phyloP scores from a whole-genome alignment of 2,113 vertebrate genomes.

The Gymnocephalus cernua region DNA sequence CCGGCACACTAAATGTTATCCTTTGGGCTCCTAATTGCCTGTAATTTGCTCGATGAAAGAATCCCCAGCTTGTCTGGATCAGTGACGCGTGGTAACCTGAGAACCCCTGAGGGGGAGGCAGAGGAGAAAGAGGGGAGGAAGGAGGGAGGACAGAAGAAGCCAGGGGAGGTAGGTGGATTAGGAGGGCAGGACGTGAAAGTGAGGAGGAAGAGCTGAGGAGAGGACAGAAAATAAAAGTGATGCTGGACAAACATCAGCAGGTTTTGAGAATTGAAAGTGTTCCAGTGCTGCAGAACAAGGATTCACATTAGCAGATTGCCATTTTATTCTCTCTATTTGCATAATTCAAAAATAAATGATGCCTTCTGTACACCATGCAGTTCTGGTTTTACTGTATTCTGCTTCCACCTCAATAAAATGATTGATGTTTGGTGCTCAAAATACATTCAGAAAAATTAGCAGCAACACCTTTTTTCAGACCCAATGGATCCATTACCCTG shows the following conservation, averaged over 20 bases:
- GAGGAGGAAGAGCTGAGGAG: constrained; percentile 53
- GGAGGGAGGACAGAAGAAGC: constrained; percentile 57
- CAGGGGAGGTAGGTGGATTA: constrained; percentile 68
- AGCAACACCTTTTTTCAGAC: neutral
- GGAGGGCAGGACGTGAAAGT: constrained; percentile 64
- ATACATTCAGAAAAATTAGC: neutral
- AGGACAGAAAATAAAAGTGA: constrained; percentile 18
- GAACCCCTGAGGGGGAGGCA: constrained; percentile 70
- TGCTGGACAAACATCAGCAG: constrained; percentile 14
- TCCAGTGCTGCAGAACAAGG: neutral
- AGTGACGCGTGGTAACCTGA: constrained; percentile 81
- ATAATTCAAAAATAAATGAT: neutral
- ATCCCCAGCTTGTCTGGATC: constrained; percentile 83
- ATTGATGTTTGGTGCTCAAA: neutral
- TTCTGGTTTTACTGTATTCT: neutral
- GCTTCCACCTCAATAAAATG: neutral
- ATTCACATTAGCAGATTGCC: neutral
- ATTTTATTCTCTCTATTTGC: neutral
- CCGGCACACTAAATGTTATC: constrained; percentile 84
- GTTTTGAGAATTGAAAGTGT: neutral
- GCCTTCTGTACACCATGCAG: neutral
- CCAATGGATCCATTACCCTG: neutral
- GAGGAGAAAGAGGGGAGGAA: constrained; percentile 54
- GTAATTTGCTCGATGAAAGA: constrained; percentile 82
- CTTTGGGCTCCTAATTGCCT: constrained; percentile 84